Evolutionary conservation across 2,888 invertebrate species (phyloP).

Genomic region (Uropetala carovei): DNA sequence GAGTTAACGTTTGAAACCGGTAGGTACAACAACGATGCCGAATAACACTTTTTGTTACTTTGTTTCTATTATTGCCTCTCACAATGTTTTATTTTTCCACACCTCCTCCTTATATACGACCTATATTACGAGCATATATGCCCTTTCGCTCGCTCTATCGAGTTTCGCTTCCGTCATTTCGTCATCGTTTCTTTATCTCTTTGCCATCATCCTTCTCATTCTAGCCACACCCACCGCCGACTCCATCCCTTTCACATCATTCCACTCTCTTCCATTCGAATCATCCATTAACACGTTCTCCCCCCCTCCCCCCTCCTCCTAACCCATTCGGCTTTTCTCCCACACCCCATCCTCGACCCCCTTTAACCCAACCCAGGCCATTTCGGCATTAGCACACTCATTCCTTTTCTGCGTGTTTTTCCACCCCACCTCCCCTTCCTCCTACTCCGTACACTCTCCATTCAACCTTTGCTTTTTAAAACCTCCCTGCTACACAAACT

Average conservation of each 20-base stretch:
- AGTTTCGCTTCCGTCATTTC: constrained; percentile 51
- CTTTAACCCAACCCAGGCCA: background rate
- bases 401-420: constrained; percentile 22
- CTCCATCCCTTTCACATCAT: background rate
- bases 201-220: constrained; percentile 28
- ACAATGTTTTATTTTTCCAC: too few species aligned
- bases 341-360: background rate
- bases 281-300: constrained; percentile 52
- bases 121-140: background rate
- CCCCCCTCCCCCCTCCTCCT: background rate
- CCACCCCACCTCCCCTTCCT: background rate
- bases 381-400: constrained; percentile 55
- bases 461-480: constrained; percentile 18
- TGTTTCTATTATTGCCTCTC: too few species aligned
- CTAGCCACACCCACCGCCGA: background rate
- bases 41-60: too few species aligned
- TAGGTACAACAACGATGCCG: too few species aligned
- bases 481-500: background rate
- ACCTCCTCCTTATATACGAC: background rate
- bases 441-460: background rate
- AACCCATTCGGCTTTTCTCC: background rate
- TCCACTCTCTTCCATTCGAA: constrained; percentile 2
- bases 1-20: too few species aligned
- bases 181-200: constrained; percentile 48
- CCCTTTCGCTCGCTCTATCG: background rate